phyloP scores from a whole-genome alignment of 1,140 invertebrate genomes.

The Temnothorax longispinosus region DNA sequence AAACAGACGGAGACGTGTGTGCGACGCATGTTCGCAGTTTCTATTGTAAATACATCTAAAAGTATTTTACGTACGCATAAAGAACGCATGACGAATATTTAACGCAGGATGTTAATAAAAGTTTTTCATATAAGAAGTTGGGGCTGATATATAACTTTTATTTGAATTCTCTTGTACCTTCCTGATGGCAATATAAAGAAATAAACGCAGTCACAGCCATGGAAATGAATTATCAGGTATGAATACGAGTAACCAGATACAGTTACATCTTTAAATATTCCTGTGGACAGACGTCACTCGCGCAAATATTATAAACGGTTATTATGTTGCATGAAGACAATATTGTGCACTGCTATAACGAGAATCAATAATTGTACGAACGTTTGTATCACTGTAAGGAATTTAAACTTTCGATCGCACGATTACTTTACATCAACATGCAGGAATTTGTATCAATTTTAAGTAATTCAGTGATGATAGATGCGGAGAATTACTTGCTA shows the following conservation, averaged over 20 bases:
- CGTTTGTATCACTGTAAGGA: not conserved
- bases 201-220: not conserved
- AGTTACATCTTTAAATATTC: not conserved
- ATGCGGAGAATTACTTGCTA: not conserved
- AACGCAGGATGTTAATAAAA: slow-evolving; percentile 65
- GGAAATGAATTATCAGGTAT: slow-evolving; percentile 21
- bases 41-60: slow-evolving; percentile 36
- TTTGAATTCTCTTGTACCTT: not conserved
- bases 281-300: not conserved
- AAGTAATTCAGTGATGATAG: not conserved
- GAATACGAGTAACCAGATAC: not conserved
- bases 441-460: slow-evolving; percentile 1
- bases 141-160: not conserved
- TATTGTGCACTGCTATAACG: not conserved
- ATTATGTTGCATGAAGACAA: slow-evolving; percentile 11
- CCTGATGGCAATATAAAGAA: not conserved
- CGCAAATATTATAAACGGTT: not conserved
- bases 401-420: not conserved
- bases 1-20: slow-evolving; percentile 13
- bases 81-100: slow-evolving; percentile 6
- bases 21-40: slow-evolving; percentile 41
- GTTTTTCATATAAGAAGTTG: slow-evolving; percentile 58
- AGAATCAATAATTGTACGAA: slow-evolving; percentile 15
- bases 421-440: not conserved
- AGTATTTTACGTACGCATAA: slow-evolving; percentile 40